Conservation (phyloP, 2,888 invertebrate species). For the Apantesis nais region DNA sequence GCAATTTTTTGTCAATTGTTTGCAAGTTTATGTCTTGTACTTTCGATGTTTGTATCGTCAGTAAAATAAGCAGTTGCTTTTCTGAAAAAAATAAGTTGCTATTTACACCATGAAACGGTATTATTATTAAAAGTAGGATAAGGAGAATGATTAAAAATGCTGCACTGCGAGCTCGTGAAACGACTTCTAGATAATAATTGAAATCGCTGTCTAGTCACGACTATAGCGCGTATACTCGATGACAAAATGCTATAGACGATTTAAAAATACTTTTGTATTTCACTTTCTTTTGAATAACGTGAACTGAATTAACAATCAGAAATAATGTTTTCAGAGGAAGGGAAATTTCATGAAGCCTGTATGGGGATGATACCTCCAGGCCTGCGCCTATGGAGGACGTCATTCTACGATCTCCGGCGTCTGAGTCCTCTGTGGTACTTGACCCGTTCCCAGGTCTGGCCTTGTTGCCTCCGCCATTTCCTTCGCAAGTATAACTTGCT, state of each 20-base stretch:
- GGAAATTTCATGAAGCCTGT: too few relatives aligned
- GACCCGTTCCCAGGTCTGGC: too few relatives aligned
- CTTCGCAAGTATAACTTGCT: too few relatives aligned
- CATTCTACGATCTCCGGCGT: too few relatives aligned
- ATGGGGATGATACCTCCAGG: too few relatives aligned
- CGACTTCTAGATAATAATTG: constrained; percentile 84
- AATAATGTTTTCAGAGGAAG: constrained; percentile 2
- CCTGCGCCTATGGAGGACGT: too few relatives aligned
- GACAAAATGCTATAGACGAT: constrained; percentile 45
- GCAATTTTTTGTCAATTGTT: constrained; percentile 34
- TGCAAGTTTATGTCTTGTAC: constrained; percentile 13
- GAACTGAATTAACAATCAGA: neutral
- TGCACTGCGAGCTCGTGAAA: constrained; percentile 70
- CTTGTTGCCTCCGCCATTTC: too few relatives aligned
- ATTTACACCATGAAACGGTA: constrained; percentile 55
- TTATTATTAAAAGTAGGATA: constrained; percentile 69
- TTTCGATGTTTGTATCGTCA: constrained; percentile 8
- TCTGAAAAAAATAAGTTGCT: constrained; percentile 40
- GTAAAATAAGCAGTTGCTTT: constrained; percentile 13
- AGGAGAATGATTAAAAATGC: constrained; percentile 77
- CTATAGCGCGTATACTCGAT: constrained; percentile 65
- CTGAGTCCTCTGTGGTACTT: too few relatives aligned
- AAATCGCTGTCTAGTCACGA: constrained; percentile 84
- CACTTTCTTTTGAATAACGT: too few relatives aligned
- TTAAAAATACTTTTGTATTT: constrained; percentile 30